phyloP scores from a whole-genome alignment of 2,113 vertebrate species.

The Ranitomeya imitator region DNA sequence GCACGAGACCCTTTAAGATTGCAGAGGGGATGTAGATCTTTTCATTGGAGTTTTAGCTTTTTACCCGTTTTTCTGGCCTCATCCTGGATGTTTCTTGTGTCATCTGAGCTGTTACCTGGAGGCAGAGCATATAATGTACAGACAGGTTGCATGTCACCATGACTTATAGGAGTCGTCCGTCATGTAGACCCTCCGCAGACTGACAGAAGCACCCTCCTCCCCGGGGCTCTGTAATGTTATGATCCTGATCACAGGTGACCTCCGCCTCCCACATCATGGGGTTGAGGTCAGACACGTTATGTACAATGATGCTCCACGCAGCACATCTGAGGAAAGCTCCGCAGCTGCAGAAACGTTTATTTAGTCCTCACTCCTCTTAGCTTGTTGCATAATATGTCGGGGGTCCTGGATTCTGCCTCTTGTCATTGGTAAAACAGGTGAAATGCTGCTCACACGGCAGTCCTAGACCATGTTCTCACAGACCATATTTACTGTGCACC shows the following conservation, averaged over 20 bases:
- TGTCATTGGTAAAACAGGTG: neutral
- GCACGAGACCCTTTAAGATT: no score
- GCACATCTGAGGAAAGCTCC: neutral
- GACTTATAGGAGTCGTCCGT: neutral
- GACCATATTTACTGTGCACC: no score
- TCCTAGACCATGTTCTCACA: no score
- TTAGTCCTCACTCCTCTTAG: neutral
- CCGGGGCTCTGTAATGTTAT: neutral
- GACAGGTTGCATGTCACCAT: neutral
- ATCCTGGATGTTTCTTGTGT: neutral
- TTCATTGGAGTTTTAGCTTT: no score
- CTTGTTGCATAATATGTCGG: neutral
- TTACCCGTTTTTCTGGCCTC: neutral
- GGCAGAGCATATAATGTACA: neutral
- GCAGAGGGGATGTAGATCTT: no score
- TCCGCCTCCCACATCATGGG: no score
- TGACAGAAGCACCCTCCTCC: neutral
- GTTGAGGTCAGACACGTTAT: neutral
- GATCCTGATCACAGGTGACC: neutral
- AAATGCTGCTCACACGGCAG: neutral
- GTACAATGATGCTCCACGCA: neutral
- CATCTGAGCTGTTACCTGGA: neutral
- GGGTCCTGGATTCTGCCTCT: neutral
- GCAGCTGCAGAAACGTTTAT: neutral
- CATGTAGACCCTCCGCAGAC: neutral